Conservation (phyloP, 2,888 invertebrate genomes). For the Rhamnusium bicolor region DNA sequence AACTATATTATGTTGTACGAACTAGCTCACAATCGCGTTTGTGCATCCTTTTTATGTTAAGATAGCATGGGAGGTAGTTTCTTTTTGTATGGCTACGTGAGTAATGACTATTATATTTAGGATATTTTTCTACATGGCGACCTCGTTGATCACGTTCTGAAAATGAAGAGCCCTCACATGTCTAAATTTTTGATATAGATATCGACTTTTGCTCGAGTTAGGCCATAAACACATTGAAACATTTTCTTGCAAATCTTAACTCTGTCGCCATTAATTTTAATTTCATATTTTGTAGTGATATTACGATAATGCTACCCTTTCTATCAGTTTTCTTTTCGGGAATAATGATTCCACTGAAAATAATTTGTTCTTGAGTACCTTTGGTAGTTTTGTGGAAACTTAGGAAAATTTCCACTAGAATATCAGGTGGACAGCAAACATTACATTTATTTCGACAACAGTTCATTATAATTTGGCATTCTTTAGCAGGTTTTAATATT, state of each 20-base stretch:
- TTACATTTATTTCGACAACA: not conserved
- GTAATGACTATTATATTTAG: constrained; percentile 40
- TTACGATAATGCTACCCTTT: not conserved
- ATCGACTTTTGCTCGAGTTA: constrained; percentile 16
- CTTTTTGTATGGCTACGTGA: constrained; percentile 32
- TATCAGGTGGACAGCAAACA: not conserved
- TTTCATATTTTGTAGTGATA: not conserved
- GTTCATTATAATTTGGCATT: too few relatives aligned
- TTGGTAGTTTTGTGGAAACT: not conserved
- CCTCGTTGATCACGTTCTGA: constrained; percentile 35
- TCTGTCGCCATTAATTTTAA: not conserved
- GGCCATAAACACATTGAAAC: constrained; percentile 25
- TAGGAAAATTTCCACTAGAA: not conserved
- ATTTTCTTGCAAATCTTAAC: constrained; percentile 14
- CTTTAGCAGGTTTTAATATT: too few relatives aligned
- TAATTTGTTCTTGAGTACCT: not conserved
- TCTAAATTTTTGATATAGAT: not conserved
- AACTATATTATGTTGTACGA: not conserved
- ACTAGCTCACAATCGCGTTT: not conserved
- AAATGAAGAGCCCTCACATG: not conserved
- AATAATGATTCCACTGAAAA: not conserved
- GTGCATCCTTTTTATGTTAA: constrained; percentile 34
- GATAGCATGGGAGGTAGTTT: constrained; percentile 39
- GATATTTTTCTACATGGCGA: constrained; percentile 44
- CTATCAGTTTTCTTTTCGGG: not conserved